These are phyloP conservation scores for Sparidentex hasta DNA, from an alignment of 2,797 vertebrate genomes.

Conservation along the genomic window DNA sequence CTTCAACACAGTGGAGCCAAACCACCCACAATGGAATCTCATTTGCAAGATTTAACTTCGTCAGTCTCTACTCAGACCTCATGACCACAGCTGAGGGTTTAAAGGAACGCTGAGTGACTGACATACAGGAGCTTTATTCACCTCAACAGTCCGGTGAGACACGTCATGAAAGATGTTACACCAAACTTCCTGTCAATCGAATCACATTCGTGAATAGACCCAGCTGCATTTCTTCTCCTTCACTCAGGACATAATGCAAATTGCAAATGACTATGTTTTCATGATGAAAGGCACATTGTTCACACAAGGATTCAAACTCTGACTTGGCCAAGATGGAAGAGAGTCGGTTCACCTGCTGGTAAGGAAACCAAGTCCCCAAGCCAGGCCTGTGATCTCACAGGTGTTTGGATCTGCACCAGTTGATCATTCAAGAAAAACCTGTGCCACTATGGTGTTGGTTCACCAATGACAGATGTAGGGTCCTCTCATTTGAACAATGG, in stretches of 20 bases:
- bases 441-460: background rate
- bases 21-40: background rate
- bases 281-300: background rate
- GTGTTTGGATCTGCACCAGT: background rate
- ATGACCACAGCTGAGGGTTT: background rate
- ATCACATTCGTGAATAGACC: background rate
- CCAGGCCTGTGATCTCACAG: background rate
- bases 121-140: conserved; percentile 17
- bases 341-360: background rate
- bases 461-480: background rate
- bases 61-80: background rate
- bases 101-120: background rate
- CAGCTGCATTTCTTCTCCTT: background rate
- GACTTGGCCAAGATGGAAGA: background rate
- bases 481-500: background rate
- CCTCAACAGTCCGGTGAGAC: background rate
- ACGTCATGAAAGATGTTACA: conserved; percentile 2
- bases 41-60: background rate
- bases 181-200: background rate
- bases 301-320: background rate
- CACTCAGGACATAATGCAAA: background rate
- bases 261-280: background rate
- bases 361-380: background rate
- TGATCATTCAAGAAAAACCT: background rate
- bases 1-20: background rate